Evolutionary conservation across 2,113 vertebrate genomes (phyloP).

Genomic region (Rafetus swinhoei): DNA sequence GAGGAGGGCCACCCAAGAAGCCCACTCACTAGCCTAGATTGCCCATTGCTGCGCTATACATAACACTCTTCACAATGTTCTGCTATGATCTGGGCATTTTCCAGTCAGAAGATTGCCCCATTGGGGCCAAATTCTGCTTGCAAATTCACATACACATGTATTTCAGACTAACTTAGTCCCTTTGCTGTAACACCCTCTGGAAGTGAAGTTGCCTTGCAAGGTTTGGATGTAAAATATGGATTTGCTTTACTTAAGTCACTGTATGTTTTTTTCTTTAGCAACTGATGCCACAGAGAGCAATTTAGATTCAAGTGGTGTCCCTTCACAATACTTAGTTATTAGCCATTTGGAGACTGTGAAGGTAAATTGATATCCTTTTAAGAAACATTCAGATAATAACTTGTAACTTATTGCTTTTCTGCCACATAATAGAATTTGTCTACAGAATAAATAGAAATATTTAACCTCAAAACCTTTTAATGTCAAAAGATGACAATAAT

Average conservation of each 20-base stretch:
- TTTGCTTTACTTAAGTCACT: not conserved
- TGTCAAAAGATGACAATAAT: conserved; percentile 31
- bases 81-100: not conserved
- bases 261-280: not conserved
- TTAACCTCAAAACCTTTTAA: conserved; percentile 42
- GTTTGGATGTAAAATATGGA: not conserved
- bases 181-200: not conserved
- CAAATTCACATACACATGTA: not conserved
- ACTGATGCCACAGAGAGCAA: not conserved
- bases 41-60: not conserved
- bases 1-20: no score
- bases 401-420: not conserved
- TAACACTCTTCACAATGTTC: not conserved
- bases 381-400: not conserved
- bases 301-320: not conserved
- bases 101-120: not conserved
- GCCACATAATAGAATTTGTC: not conserved
- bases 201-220: not conserved
- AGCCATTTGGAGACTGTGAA: not conserved
- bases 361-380: not conserved
- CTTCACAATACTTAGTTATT: not conserved
- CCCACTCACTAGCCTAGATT: no score
- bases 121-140: not conserved
- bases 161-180: not conserved
- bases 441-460: conserved; percentile 4